Conservation (phyloP, 2,797 vertebrate genomes). For the Syngnathus acus region DNA sequence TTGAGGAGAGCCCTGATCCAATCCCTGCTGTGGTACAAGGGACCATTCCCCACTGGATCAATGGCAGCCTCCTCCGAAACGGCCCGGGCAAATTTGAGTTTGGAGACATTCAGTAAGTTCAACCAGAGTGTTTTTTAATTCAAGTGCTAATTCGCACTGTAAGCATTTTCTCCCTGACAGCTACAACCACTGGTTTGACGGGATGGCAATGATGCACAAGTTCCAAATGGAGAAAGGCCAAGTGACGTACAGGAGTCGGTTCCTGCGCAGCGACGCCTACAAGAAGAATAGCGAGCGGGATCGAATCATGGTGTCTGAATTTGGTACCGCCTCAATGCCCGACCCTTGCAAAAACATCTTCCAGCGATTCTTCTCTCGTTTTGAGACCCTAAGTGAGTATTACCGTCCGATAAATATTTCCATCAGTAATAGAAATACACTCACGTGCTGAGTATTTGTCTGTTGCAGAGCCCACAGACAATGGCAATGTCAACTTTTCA, state of each 20-base stretch:
- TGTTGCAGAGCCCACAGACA: slow-evolving; percentile 80
- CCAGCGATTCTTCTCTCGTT: slow-evolving; percentile 80
- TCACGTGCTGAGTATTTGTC: background rate
- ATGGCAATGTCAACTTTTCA: slow-evolving; percentile 81
- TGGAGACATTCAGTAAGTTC: slow-evolving; percentile 80
- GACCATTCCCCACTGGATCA: slow-evolving; percentile 81
- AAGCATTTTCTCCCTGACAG: slow-evolving; percentile 45
- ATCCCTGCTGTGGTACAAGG: slow-evolving; percentile 72
- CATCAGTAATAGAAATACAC: background rate
- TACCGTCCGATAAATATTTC: background rate
- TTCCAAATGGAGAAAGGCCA: slow-evolving; percentile 75
- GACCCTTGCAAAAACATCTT: slow-evolving; percentile 91
- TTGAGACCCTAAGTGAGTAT: slow-evolving; percentile 74
- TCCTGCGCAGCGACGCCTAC: slow-evolving; percentile 77
- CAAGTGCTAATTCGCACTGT: too few relatives aligned
- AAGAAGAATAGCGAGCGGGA: slow-evolving; percentile 71
- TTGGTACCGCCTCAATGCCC: slow-evolving; percentile 84
- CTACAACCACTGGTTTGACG: slow-evolving; percentile 93
- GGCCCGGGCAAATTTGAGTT: slow-evolving; percentile 94
- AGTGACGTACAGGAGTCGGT: slow-evolving; percentile 85
- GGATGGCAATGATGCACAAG: slow-evolving; percentile 89
- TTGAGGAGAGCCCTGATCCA: slow-evolving; percentile 74
- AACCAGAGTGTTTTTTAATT: background rate
- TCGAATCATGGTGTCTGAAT: slow-evolving; percentile 85
- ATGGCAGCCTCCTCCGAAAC: slow-evolving; percentile 81